Evolutionary conservation across 2,888 invertebrate genomes (phyloP).

Genomic region (Eledona agricola): DNA sequence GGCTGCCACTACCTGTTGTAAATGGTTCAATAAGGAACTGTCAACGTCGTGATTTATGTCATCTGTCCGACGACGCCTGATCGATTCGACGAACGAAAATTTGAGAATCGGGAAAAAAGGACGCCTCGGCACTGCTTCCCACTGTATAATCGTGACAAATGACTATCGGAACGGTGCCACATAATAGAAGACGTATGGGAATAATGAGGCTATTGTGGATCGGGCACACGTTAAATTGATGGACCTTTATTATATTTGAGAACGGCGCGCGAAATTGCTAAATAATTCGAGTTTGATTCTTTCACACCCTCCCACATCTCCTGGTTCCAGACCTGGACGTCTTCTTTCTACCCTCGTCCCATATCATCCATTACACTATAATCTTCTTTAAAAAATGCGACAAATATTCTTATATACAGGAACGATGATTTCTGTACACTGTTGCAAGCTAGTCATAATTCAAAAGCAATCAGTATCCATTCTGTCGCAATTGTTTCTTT

Average conservation of each 20-base stretch:
- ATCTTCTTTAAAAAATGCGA: no score
- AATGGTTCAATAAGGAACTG: slow-evolving; percentile 10
- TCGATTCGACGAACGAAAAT: slow-evolving; percentile 31
- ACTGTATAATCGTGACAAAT: slow-evolving; percentile 45
- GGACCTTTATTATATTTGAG: slow-evolving; percentile 37
- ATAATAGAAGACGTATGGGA: slow-evolving; percentile 47
- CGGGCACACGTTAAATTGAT: slow-evolving; percentile 52
- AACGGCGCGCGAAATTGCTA: slow-evolving; percentile 28
- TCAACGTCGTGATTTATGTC: slow-evolving; percentile 10
- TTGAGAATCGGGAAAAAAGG: slow-evolving; percentile 36
- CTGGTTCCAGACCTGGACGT: no score
- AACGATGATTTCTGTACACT: no score
- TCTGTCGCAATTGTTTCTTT: no score
- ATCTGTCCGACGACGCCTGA: slow-evolving; percentile 4
- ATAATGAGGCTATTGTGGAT: slow-evolving; percentile 48
- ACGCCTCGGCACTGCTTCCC: slow-evolving; percentile 30
- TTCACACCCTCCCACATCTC: no score
- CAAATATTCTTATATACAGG: no score
- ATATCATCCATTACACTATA: no score
- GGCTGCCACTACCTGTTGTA: slow-evolving; percentile 23
- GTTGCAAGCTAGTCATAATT: no score
- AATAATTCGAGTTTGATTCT: no score
- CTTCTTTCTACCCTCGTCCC: no score
- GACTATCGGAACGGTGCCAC: slow-evolving; percentile 41
- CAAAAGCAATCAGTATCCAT: no score